These are phyloP conservation scores for Limenitis camilla DNA, from an alignment of 2,888 invertebrate genomes.

Conservation along the genomic window DNA sequence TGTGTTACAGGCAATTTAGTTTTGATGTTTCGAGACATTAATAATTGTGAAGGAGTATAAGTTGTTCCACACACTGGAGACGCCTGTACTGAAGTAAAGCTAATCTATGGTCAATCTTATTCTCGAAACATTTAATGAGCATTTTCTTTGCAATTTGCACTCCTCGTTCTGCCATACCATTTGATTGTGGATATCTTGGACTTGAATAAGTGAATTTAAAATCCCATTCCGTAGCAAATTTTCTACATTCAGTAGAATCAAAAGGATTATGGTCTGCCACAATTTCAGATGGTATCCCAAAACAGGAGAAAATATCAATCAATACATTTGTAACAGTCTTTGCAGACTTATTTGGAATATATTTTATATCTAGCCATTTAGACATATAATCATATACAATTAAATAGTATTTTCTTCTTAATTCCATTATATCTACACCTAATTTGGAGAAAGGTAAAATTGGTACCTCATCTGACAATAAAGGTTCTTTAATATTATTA, in stretches of 20 bases:
- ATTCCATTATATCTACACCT: neutral
- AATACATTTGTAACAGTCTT: neutral
- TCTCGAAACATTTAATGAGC: neutral
- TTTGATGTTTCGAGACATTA: neutral
- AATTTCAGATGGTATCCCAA: slow-evolving; percentile 6
- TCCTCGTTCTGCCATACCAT: neutral
- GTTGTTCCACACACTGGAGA: neutral
- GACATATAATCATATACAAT: slow-evolving; percentile 1
- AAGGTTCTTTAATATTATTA: neutral
- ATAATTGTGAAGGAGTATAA: neutral
- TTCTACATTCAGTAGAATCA: slow-evolving; percentile 4
- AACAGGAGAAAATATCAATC: slow-evolving; percentile 4
- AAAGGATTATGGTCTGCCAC: slow-evolving; percentile 9
- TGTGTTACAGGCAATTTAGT: neutral
- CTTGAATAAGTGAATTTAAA: neutral
- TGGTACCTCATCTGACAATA: neutral
- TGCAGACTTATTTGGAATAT: slow-evolving; percentile 2
- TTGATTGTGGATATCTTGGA: neutral
- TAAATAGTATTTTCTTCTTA: neutral
- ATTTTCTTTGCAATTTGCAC: neutral
- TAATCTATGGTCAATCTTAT: neutral
- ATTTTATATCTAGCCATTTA: slow-evolving; percentile 3
- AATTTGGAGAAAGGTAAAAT: neutral
- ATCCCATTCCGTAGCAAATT: slow-evolving; percentile 4
- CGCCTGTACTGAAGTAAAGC: neutral